Base-by-base conservation (phyloP, 2,888 invertebrate species). In the Temnothorax ravouxi region DNA sequence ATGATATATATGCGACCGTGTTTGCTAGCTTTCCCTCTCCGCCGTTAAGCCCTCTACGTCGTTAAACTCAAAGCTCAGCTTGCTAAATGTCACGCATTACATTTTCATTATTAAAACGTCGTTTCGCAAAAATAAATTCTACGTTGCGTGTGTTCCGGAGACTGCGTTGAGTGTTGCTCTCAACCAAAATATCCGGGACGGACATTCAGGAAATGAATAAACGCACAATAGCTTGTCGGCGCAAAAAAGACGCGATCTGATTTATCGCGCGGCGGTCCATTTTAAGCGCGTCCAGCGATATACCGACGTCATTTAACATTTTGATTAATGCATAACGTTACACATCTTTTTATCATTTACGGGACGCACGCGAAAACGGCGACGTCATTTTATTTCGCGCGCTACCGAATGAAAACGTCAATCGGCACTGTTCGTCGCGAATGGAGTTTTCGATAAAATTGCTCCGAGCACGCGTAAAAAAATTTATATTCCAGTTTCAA, bases 151-250 rank as follows among this genome's bases (percentile, higher is more conserved):
- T 44, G 56, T 71, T 79, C 71, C 79, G 79, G 56, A 56, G 71
- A 71, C 71, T 66, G 71, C 56, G 77, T 69, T 69, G 79, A 79
- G 79, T 52, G 76, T 59, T 54, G 21, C 50, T 71, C 71, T 56
- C 47, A 25, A 18, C 72, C 72, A 79, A 79, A 79, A 79, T 79
- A 79, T 79, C 79, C 79, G 59, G 79, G 47, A 50, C 21, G 79
- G 59, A 47, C 72, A 72, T 72, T 71, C 72, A 59, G 79, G 72
- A 79, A 79, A 79, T 79, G 79, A 72, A 72, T 79, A 59, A 72
- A 79, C 79, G 79, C 79, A 72, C 79, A 79, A 79, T 79, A 47
- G 79, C 79, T 72, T 79, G 79, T 72, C 79, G 79, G 79, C 79
- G 72, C 79, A 79, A 71, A 79, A 71, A 79, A 79, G 79, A 79